These are phyloP conservation scores for Turdus rufiventris DNA, from an alignment of 2,113 vertebrate species.

Conservation along the genomic window DNA sequence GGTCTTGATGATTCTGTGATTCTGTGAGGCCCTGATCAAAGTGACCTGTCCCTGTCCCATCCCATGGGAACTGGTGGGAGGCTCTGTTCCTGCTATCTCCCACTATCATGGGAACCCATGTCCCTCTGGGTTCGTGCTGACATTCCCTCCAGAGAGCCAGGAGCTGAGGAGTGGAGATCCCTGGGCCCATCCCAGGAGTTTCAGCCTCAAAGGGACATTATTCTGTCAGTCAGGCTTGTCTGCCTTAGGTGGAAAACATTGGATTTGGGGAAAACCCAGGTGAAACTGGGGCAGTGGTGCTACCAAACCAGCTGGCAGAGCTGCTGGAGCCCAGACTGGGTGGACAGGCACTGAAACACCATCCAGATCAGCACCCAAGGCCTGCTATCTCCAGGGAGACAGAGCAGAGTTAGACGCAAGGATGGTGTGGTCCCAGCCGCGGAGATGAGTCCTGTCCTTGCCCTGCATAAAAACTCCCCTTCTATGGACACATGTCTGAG, in stretches of 20 bases:
- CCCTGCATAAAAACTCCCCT: fast-evolving
- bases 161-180: fast-evolving
- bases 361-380: fast-evolving
- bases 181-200: neutral
- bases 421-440: fast-evolving
- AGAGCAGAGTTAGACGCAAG: fast-evolving
- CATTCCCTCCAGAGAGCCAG: neutral
- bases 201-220: neutral
- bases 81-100: neutral
- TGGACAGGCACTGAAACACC: neutral
- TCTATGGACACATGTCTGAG: fast-evolving
- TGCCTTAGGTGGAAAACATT: neutral
- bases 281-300: neutral
- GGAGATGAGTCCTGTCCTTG: neutral
- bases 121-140: neutral
- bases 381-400: neutral
- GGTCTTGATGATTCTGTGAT: neutral
- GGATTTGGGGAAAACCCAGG: neutral
- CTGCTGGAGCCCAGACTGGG: neutral
- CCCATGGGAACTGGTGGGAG: neutral
- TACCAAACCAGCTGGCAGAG: neutral
- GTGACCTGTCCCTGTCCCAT: neutral
- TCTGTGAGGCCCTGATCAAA: neutral
- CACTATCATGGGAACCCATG: fast-evolving
- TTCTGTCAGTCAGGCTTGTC: neutral